Base-by-base conservation (phyloP, 30 jellyfish, hydroid and myxozoan genomes). In the Rhopilema esculentum region DNA sequence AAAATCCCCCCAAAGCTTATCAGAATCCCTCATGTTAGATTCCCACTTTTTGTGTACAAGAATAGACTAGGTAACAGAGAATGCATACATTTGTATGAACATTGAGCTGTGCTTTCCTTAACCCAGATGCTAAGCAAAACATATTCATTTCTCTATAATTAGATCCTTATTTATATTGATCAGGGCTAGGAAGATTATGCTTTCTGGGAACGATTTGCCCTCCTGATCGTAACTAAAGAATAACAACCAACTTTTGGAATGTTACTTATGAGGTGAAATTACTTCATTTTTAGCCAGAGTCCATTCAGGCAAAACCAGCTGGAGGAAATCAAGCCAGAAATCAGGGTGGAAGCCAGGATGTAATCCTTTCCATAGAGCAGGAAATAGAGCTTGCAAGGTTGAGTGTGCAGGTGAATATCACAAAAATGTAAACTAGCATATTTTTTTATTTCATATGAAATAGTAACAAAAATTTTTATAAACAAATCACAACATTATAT, bases 321-420 rank as follows among this genome's bases (percentile, higher is more conserved):
- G 72, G 72, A 24, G 72, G 8, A 63, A 63, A 63, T 24, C 72
- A 63, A 63, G 72, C 29, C 72, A 63, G 72, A 63, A 63, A 63
- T 24, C 72, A 63, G 29, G 72, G 72, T 24, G 29, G 72, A 63
- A 63, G 29, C 72, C 72, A 63, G 72, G 29, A 63, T 19, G 72
- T n/a, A 63, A 19, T 63, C 72, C 72, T 63, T 63, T 19, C 72
- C 29, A 63, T 63, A 24, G 72, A 63, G 29, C 72, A 63, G 29
- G 72, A 63, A 63, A 63, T 63, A 19, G 72, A 63, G 72, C 72
- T 63, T 63, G 72, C 72, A 63, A 63, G 29, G 72, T 24, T 19
- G 29, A 63, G 29, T 63, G 72, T 63, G 72, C 72, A 63, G 72
- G 72, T 63, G 72, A 63, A 24, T 24, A 63, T 63, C 57, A 40